phyloP scores from a whole-genome alignment of 2,888 invertebrate genomes.

The Anthophora plumipes region DNA sequence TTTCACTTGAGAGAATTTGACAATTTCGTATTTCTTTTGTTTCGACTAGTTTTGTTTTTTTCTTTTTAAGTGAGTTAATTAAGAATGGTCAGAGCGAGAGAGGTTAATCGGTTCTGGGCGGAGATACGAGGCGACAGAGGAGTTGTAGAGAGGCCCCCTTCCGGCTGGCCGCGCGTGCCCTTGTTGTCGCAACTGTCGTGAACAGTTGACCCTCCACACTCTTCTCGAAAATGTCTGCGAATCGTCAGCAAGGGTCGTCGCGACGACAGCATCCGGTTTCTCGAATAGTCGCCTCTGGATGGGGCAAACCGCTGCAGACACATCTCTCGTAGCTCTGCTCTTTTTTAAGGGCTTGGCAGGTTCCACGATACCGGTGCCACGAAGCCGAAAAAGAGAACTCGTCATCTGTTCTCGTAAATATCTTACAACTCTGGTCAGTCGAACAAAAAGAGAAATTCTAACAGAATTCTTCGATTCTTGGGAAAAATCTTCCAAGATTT shows the following conservation, averaged over 20 bases:
- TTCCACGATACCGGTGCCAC: constrained; percentile 29
- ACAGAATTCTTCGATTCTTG: no score
- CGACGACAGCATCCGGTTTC: constrained; percentile 68
- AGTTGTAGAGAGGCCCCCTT: constrained; percentile 65
- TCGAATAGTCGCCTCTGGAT: constrained; percentile 52
- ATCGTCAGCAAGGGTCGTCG: constrained; percentile 63
- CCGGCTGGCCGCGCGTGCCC: constrained; percentile 73
- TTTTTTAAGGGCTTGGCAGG: constrained; percentile 18
- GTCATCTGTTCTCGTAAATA: neutral
- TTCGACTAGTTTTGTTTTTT: no score
- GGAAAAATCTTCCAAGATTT: no score
- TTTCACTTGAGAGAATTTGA: no score
- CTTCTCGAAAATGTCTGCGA: constrained; percentile 64
- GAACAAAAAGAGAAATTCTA: no score
- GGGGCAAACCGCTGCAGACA: constrained; percentile 34
- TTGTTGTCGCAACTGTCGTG: constrained; percentile 77
- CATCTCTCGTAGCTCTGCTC: constrained; percentile 18
- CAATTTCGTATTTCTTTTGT: no score
- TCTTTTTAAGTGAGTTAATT: no score
- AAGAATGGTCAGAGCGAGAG: neutral
- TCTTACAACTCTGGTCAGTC: neutral
- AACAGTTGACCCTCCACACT: constrained; percentile 64
- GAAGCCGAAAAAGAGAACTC: neutral
- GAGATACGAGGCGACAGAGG: neutral
- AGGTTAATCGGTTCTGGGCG: neutral